These are phyloP conservation scores for Plebejus argus DNA, from an alignment of 2,888 invertebrate genomes.

Conservation along the genomic window DNA sequence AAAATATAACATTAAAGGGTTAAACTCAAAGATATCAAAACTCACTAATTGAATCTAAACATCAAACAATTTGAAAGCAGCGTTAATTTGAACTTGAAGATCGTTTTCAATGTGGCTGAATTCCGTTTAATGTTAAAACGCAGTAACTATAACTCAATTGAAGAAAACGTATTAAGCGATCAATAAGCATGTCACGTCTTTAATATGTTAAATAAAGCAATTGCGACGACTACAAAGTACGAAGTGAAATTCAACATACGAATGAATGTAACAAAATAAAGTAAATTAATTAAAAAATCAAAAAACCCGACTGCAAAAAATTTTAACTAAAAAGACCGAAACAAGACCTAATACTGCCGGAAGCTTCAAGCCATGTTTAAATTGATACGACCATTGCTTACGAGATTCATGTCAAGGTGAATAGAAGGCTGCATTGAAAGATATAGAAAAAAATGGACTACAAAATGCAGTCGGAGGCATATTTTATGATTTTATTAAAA, in stretches of 20 bases:
- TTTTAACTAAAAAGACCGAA: no score
- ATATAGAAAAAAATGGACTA: no score
- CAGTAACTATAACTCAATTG: slow-evolving; percentile 5
- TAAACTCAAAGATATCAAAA: slow-evolving; percentile 13
- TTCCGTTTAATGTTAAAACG: not conserved
- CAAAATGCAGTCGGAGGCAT: no score
- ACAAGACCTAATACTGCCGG: no score
- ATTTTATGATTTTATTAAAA: no score
- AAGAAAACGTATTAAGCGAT: not conserved
- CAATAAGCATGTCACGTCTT: not conserved
- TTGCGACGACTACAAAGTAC: not conserved
- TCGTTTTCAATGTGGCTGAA: not conserved
- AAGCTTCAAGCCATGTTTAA: no score
- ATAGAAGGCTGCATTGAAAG: no score
- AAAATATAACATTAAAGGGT: slow-evolving; percentile 12
- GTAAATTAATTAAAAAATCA: no score
- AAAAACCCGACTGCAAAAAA: no score
- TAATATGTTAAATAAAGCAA: not conserved
- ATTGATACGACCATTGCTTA: no score
- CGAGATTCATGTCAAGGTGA: no score
- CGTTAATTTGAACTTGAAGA: slow-evolving; percentile 19
- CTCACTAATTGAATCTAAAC: slow-evolving; percentile 25
- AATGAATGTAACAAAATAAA: not conserved
- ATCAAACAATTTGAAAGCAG: slow-evolving; percentile 19
- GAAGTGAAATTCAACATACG: not conserved